Conservation (phyloP, 2,113 vertebrate species). For the Phylloscopus whistleri region DNA sequence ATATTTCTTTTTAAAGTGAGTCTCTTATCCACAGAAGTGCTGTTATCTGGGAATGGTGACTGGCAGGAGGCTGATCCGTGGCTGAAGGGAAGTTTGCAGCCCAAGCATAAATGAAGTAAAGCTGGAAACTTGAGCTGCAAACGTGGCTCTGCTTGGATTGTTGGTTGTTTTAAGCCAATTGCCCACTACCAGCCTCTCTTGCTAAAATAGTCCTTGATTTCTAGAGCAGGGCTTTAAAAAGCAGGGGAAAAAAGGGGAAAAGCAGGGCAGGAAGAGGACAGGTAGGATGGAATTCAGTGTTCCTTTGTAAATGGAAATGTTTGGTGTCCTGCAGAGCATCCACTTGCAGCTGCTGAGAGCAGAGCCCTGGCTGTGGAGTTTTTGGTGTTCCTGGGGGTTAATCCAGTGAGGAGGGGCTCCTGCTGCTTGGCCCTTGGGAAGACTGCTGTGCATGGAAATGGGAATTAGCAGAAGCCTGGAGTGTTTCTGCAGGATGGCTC, state of each 20-base stretch:
- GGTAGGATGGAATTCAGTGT: neutral
- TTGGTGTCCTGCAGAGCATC: neutral
- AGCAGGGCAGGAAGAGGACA: neutral
- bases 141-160: neutral
- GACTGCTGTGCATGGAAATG: neutral
- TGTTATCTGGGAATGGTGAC: neutral
- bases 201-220: neutral
- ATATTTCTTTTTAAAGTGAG: neutral
- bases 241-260: neutral
- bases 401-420: neutral
- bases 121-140: neutral
- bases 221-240: neutral
- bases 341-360: neutral
- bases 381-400: neutral
- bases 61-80: neutral
- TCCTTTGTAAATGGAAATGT: neutral
- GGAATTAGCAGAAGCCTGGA: neutral
- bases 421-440: neutral
- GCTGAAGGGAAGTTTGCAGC: neutral
- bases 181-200: neutral
- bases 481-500: neutral
- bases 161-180: neutral
- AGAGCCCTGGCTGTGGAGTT: neutral
- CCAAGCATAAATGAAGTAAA: neutral
- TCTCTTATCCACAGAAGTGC: neutral